phyloP scores from a whole-genome alignment of 2,113 vertebrate species.

The Romanogobio albipinnatus region DNA sequence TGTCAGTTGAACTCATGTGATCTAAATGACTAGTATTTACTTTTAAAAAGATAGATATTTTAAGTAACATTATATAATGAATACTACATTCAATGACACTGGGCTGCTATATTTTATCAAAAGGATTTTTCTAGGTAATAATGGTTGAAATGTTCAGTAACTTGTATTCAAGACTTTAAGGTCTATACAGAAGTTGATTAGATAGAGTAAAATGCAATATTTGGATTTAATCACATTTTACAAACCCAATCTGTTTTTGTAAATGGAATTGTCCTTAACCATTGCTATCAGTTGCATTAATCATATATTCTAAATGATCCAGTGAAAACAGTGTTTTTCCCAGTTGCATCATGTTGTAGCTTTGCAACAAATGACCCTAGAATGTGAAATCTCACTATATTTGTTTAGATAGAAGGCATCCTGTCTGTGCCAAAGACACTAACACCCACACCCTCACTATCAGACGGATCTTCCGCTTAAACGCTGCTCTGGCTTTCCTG shows the following conservation, averaged over 20 bases:
- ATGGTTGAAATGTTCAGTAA: not conserved
- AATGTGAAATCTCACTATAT: not conserved
- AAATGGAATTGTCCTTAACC: not conserved
- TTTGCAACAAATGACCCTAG: not conserved
- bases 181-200: not conserved
- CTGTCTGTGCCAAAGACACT: not conserved
- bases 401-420: not conserved
- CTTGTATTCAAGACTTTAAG: not conserved
- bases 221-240: no score
- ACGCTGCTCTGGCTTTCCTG: conserved; percentile 40
- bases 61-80: no score
- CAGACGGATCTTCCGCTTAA: conserved; percentile 22
- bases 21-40: not conserved
- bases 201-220: not conserved
- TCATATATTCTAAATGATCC: not conserved
- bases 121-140: not conserved
- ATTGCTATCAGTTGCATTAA: not conserved
- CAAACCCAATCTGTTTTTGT: not conserved
- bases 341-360: not conserved
- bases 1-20: not conserved
- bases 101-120: not conserved
- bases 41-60: not conserved
- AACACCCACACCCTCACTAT: not conserved
- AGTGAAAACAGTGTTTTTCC: not conserved
- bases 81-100: not conserved